These are phyloP conservation scores for Myanophis thanlyinensis DNA, from an alignment of 2,113 vertebrate species.

Conservation along the genomic window DNA sequence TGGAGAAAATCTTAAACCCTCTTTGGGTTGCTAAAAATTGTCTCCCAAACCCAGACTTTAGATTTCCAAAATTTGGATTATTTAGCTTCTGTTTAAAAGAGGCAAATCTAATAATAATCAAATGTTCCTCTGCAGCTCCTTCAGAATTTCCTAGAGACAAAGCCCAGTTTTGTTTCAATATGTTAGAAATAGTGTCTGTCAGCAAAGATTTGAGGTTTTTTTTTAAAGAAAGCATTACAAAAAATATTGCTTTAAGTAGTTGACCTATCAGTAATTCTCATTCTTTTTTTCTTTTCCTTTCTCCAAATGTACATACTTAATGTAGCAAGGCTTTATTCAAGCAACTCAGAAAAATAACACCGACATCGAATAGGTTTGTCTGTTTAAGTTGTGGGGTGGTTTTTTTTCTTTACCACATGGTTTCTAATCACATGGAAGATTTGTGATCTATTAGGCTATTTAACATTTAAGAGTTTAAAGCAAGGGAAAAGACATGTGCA, in stretches of 20 bases:
- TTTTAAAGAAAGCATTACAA: neutral
- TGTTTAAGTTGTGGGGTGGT: neutral
- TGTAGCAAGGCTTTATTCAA: neutral
- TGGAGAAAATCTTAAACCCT: neutral
- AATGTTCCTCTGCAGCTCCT: neutral
- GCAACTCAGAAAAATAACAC: neutral
- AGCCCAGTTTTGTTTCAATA: rapidly evolving
- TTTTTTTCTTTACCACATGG: neutral
- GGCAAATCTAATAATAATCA: neutral
- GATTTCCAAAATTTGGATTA: neutral
- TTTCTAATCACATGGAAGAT: neutral
- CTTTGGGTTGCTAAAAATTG: neutral
- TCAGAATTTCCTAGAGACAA: neutral
- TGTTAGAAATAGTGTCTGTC: neutral
- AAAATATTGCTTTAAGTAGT: neutral
- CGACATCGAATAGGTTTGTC: neutral
- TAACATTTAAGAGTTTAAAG: neutral
- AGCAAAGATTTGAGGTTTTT: neutral
- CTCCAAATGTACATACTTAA: neutral
- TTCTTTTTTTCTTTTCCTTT: neutral
- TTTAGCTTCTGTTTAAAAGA: conserved; percentile 17
- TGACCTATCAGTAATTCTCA: neutral
- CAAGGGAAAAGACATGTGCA: neutral
- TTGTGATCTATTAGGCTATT: neutral
- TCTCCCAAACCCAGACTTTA: conserved; percentile 1